These are phyloP conservation scores for Heliocidaris tuberculata DNA, from an alignment of 35 echinoderm and acorn worm genomes.

Conservation along the genomic window DNA sequence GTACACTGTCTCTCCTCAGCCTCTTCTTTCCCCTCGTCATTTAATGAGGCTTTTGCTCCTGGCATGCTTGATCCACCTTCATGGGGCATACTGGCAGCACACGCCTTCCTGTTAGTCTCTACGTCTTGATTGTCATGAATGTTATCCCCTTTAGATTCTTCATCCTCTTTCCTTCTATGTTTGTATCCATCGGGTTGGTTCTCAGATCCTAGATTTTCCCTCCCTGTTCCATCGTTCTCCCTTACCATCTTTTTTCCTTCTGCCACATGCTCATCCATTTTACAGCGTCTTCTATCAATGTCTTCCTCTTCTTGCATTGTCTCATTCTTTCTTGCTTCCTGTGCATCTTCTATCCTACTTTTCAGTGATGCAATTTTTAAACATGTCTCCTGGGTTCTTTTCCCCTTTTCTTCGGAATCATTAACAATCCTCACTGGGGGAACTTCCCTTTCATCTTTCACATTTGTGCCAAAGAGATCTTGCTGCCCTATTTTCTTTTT, in stretches of 20 bases:
- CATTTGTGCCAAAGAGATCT: neutral
- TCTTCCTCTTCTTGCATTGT: neutral
- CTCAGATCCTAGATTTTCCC: neutral
- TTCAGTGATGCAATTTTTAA: no score
- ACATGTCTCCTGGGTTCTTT: neutral
- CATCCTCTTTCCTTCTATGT: neutral
- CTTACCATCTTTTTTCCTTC: neutral
- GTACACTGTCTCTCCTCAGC: neutral
- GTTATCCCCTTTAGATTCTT: neutral
- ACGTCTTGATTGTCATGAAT: neutral
- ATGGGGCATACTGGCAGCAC: neutral
- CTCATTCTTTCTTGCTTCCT: neutral
- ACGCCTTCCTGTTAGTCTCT: neutral
- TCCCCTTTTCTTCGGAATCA: neutral
- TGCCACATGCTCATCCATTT: neutral
- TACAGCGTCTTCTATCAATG: neutral
- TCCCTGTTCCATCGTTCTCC: neutral
- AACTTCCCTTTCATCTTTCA: neutral
- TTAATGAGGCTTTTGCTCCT: neutral
- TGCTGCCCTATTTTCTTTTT: constrained; percentile 4
- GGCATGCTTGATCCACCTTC: neutral
- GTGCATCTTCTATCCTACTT: neutral
- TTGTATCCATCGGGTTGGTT: neutral
- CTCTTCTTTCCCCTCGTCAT: neutral
- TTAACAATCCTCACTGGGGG: neutral